A percentile compares a stretch with the other conserved stretches of the same genome.
These are phyloP conservation scores for Micromussa lordhowensis DNA, from an alignment of 92 coral and sea anemone genomes.

Conservation along the genomic window DNA sequence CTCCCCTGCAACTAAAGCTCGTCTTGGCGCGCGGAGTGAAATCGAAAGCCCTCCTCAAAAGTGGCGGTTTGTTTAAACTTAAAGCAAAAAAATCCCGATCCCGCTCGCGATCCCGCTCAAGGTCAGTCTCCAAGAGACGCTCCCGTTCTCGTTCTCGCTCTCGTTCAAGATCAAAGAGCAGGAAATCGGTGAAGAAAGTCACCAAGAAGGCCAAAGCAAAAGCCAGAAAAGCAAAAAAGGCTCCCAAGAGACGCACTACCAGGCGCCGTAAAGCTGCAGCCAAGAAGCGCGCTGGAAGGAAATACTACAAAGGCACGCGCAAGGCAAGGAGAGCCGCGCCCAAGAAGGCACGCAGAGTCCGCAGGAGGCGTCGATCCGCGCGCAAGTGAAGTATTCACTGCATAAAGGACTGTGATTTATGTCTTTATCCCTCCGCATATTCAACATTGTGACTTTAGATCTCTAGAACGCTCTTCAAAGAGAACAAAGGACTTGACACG, in stretches of 20 bases:
- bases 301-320: conserved; percentile 25
- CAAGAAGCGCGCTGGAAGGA: conserved; percentile 53
- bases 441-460: neutral
- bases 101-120: conserved; percentile 39
- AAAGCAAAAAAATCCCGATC: conserved; percentile 6
- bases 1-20: conserved; percentile 65
- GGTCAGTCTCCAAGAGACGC: conserved; percentile 21
- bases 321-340: conserved; percentile 37
- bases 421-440: neutral
- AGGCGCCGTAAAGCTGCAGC: conserved; percentile 27
- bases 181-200: conserved; percentile 49
- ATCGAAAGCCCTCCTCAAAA: conserved; percentile 61
- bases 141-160: conserved; percentile 36
- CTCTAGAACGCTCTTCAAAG: neutral
- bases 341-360: conserved; percentile 34
- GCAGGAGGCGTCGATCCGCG: conserved; percentile 52
- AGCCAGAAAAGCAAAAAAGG: conserved; percentile 48
- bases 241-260: conserved; percentile 21
- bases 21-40: conserved; percentile 87
- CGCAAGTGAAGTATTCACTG: conserved; percentile 31
- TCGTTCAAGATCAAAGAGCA: conserved; percentile 43
- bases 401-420: neutral
- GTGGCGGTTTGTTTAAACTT: conserved; percentile 72
- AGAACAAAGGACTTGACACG: conserved; percentile 21
- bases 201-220: conserved; percentile 43